A percentile compares a stretch with the other conserved stretches of the same genome.
phyloP scores from a whole-genome alignment of 1,140 invertebrate genomes.

The Eupeodes corollae region DNA sequence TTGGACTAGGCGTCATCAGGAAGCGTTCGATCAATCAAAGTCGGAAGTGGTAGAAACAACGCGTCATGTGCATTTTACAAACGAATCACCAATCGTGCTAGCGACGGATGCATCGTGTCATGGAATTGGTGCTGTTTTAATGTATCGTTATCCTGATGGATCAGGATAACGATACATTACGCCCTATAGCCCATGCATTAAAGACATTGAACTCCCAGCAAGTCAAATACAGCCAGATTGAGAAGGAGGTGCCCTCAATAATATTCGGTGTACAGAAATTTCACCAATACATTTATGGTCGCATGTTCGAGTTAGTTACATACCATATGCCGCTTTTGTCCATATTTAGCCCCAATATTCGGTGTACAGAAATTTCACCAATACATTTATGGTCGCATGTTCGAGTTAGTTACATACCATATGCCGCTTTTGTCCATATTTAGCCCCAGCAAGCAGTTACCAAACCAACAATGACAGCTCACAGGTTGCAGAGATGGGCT shows the following conservation, averaged over 20 bases:
- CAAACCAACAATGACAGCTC: constrained; percentile 4
- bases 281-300: constrained; percentile 38
- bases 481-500: constrained; percentile 5
- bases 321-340: constrained; percentile 38
- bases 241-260: constrained; percentile 43
- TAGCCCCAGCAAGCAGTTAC: constrained; percentile 10
- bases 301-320: constrained; percentile 31
- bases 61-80: constrained; percentile 32
- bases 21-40: background rate
- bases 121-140: constrained; percentile 40
- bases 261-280: constrained; percentile 41
- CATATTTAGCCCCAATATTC: constrained; percentile 21
- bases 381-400: constrained; percentile 32
- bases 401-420: constrained; percentile 38
- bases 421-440: constrained; percentile 35
- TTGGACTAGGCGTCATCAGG: constrained; percentile 3
- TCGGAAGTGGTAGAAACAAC: background rate
- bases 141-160: constrained; percentile 30
- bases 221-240: constrained; percentile 41
- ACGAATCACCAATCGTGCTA: constrained; percentile 38
- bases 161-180: too few relatives aligned
- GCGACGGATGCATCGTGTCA: constrained; percentile 33
- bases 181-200: constrained; percentile 41
- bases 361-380: too few relatives aligned
- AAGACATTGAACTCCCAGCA: constrained; percentile 38